These are phyloP conservation scores for Eumerus sabulonum DNA, from an alignment of 2,888 invertebrate genomes.

Conservation along the genomic window DNA sequence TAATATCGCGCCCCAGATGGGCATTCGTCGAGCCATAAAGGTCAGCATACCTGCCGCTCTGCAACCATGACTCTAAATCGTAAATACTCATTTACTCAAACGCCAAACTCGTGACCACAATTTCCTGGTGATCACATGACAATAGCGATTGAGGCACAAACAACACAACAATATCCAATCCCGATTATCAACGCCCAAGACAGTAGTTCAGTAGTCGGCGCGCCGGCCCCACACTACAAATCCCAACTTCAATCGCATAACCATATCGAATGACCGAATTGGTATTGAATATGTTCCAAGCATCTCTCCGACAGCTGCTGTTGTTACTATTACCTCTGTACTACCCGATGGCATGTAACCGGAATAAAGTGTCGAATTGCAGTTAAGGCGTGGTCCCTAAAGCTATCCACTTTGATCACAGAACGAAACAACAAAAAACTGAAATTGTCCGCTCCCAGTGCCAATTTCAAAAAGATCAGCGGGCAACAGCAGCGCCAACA, in stretches of 20 bases:
- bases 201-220: constrained; percentile 52
- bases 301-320: no score
- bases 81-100: constrained; percentile 15
- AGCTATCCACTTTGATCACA: constrained; percentile 58
- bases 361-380: constrained; percentile 62
- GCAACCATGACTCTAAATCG: background rate
- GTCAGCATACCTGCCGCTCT: no score
- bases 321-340: no score
- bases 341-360: constrained; percentile 54
- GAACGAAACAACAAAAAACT: background rate
- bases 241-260: constrained; percentile 11
- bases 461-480: constrained; percentile 66
- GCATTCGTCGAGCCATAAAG: no score
- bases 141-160: background rate
- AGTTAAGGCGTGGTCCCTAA: constrained; percentile 59
- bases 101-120: constrained; percentile 5
- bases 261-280: constrained; percentile 64
- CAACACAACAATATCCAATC: constrained; percentile 15
- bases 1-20: no score
- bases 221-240: constrained; percentile 31
- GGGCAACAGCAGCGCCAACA: constrained; percentile 60
- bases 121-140: constrained; percentile 13
- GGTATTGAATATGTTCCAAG: constrained; percentile 61
- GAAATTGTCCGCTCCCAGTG: constrained; percentile 66
- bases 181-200: constrained; percentile 45